Evolutionary conservation across 2,888 invertebrate species (phyloP), one percentile per base, ranked within the genome.

Genomic region (Drosophila vallismaia): DNA sequence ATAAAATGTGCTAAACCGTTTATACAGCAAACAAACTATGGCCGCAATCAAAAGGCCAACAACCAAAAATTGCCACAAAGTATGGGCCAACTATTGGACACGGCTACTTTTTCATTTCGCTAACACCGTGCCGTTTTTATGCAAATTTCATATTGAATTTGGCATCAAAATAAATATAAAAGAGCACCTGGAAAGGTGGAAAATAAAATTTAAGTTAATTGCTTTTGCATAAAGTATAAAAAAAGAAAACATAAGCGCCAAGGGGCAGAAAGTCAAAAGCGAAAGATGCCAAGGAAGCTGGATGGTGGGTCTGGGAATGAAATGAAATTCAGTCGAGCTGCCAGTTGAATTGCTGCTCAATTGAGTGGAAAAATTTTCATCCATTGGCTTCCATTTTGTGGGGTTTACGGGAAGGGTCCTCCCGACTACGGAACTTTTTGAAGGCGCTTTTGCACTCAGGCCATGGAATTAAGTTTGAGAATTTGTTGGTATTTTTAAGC

Each of bases 1-100:
- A 69, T 83, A 79, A 83, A 83, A 83, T 82, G 85, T 74, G 74
- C 63, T 75, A 70, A 82, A 76, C 77, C 79, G 83, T 80, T 75
- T 77, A 79, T 77, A 64, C 62, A 51, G 44, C 69, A 70, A 58
- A 68, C 63, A 69, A 33, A 33, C 67, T 38, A 64, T 48, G 48
- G 40, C 19, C 46, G 33, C 42, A 62, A 57, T 62, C 56, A 56
- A 51, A 51, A 51, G 33, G 28, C 33, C 38, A 52, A 29, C 48
- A 38, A 12, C 57, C 28, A 8, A 40, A 33, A 33, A 44, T n/a
- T 3, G 10, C 54, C 57, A 45, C 36, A 48, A 44, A 38, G 54
- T 26, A 40, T 42, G 36, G 6, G 48, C 33, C 7, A 56, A 31
- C 49, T 46, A 58, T 51, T 70, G 64, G 52, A 45, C 50, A 44